Evolutionary conservation across 37 sponge, comb jelly and placozoan genomes (phyloP), one percentile per base, ranked within the genome.

Genomic region (Crambe crambe): DNA sequence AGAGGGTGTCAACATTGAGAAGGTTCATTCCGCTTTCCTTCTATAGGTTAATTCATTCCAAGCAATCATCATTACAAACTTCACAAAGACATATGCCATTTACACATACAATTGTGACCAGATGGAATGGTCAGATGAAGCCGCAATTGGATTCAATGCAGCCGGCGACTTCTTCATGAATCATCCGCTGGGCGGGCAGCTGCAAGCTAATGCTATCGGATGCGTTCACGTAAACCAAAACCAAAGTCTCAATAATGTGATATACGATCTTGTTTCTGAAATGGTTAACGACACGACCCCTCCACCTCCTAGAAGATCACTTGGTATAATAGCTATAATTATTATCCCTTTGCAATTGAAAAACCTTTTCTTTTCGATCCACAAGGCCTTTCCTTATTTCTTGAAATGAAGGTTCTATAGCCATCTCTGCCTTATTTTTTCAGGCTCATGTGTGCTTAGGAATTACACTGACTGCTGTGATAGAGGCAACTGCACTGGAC

Each of bases 1-100:
- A 18, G 54, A 51, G 15, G 9, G 54, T 51, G 54, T 51, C 54
- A 51, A 51, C 9, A 51, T n/a, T n/a, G n/a, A n/a, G n/a, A n/a
- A n/a, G n/a, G n/a, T n/a, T n/a, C n/a, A n/a, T n/a, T n/a, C n/a
- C n/a, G n/a, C n/a, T n/a, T n/a, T n/a, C n/a, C n/a, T n/a, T n/a
- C n/a, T n/a, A 30, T 65, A 84, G 85, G 76, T 59, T 0, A 84
- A 86, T 65, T 72, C 73, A 26, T 86, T 79, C 44, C 86, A 86
- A 79, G 86, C 56, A 9, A 42, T 86, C 21, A 9, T 86, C 39
- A 73, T 86, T 36, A 73, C 86, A 38, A 62, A 86, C 35, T 54
- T 51, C 38, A 73, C 74, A 21, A 64, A 79, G 20, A 62, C 86
- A 2, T 86, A 86, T 27, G 56, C 80, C 27, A 51, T 86, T 56